Conservation (phyloP, 2,113 vertebrate species). For the Tichodroma muraria region DNA sequence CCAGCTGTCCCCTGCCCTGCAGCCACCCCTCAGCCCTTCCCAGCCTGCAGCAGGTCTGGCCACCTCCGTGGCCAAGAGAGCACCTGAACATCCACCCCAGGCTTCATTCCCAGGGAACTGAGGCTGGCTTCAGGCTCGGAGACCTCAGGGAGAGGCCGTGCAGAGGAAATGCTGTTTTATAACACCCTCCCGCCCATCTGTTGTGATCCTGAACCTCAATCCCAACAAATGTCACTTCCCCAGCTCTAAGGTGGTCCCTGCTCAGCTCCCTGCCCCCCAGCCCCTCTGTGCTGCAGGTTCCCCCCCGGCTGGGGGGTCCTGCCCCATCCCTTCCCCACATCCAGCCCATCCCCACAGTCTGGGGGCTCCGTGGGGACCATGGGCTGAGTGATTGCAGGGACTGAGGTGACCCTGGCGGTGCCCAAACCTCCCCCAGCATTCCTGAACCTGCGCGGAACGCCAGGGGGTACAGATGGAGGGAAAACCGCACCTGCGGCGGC, state of each 20-base stretch:
- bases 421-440: background rate
- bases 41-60: background rate
- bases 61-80: background rate
- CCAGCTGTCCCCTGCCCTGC: background rate
- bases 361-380: background rate
- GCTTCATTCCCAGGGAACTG: background rate
- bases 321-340: background rate
- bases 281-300: fast-evolving
- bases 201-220: background rate
- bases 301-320: background rate
- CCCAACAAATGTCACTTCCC: background rate
- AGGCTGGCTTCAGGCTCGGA: background rate
- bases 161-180: background rate
- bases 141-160: background rate
- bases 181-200: fast-evolving
- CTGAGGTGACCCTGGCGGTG: background rate
- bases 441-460: background rate
- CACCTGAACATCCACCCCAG: background rate
- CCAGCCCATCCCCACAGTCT: fast-evolving
- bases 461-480: fast-evolving
- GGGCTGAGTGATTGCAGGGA: background rate
- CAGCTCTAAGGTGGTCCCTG: background rate
- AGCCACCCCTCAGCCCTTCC: background rate
- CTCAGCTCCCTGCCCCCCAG: background rate
- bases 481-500: background rate